Evolutionary conservation across 2,797 vertebrate species (phyloP), one percentile per base, ranked within the genome.

Genomic region (Dendrocincla tyrannina): DNA sequence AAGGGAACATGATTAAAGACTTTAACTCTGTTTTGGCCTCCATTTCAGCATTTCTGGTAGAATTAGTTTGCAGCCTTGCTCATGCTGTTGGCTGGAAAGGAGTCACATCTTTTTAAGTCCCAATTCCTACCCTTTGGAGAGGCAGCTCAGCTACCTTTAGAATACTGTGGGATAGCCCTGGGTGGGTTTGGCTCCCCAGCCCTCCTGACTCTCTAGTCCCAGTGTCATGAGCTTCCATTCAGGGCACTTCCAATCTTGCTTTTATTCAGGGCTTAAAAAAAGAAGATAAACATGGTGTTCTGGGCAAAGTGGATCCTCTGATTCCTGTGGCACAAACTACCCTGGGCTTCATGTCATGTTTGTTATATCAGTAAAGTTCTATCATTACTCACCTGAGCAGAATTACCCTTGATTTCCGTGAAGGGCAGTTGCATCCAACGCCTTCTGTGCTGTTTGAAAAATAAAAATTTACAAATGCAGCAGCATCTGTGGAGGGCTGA

Each of bases 91-190:
- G n/a, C 42, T 44, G 79, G 28, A 56, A 77, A 41, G 32, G 59
- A 67, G 19, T n/a, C 27, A 1, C 46, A 27, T 52, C 52, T 17
- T 37, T 56, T 9, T 32, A 56, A 46, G 55, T 32, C 44, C 18
- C 17, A 13, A 4, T 52, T 50, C 4, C 7, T n/a, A 4, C 15
- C 33, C 44, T 50, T 33, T 46, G 73, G 46, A 85, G 44, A 41
- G 32, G 33, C 42, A 73, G 55, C 18, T 62, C 35, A 41, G 32
- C 24, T 30, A 12, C 17, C 50, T 63, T 35, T 32, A 49, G 58
- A 44, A 55, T 22, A 24, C 3, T 20, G 17, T n/a, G 6, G 2
- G 2, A 2, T 5, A 52, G 53, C 60, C 9, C 28, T 7, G 2
- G 20, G 32, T 66, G 72, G 35, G 37, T 85, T 85, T 62, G 63